A percentile compares a stretch with the other conserved stretches of the same genome.
phyloP scores from a whole-genome alignment of 2,797 vertebrate species.

The Amazona finschi region DNA sequence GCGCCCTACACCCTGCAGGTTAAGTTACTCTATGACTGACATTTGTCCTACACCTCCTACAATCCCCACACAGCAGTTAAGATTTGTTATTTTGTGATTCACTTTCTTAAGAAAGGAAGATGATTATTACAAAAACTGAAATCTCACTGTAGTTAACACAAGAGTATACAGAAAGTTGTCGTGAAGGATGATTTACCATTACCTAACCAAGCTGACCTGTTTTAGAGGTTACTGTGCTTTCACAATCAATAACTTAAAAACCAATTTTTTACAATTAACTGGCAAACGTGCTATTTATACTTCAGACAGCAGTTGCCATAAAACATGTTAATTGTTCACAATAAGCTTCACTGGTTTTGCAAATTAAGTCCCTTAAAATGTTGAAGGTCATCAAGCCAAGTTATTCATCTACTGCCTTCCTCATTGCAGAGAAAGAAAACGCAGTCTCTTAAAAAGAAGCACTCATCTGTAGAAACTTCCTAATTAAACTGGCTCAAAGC shows the following conservation, averaged over 20 bases:
- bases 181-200: neutral
- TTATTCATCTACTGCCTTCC: slow-evolving; percentile 62
- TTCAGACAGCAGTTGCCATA: slow-evolving; percentile 7
- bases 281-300: slow-evolving; percentile 41
- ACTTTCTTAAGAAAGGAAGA: neutral
- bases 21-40: neutral
- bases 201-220: neutral
- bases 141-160: neutral
- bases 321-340: slow-evolving; percentile 16
- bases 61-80: neutral
- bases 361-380: slow-evolving; percentile 63
- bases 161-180: neutral
- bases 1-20: neutral
- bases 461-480: slow-evolving; percentile 69
- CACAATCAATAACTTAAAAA: neutral
- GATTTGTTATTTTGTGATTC: neutral
- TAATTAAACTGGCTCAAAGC: slow-evolving; percentile 74
- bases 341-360: slow-evolving; percentile 55
- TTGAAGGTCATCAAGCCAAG: slow-evolving; percentile 64
- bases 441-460: slow-evolving; percentile 66
- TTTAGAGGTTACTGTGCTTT: neutral
- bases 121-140: neutral
- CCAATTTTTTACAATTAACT: neutral
- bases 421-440: slow-evolving; percentile 70
- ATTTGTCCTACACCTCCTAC: neutral